Evolutionary conservation across 2,113 vertebrate species (phyloP).

Genomic region (Suncus etruscus): DNA sequence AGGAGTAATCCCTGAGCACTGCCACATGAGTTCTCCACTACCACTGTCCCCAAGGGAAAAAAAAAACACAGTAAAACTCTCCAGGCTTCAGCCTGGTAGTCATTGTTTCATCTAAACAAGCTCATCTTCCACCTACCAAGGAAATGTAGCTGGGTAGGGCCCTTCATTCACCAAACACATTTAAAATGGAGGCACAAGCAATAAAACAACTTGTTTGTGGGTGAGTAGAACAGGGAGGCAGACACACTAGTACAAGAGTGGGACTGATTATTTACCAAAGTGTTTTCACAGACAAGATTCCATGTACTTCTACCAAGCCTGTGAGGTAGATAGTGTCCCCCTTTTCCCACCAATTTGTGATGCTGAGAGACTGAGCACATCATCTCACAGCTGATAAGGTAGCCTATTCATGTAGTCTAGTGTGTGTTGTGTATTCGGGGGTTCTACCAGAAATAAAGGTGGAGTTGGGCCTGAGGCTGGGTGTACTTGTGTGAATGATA

Average conservation of each 20-base stretch:
- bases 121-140: too few species aligned
- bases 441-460: not conserved
- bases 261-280: not conserved
- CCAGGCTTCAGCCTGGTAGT: not conserved
- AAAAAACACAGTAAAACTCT: too few species aligned
- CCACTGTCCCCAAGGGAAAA: too few species aligned
- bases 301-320: not conserved
- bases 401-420: too few species aligned
- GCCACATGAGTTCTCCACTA: too few species aligned
- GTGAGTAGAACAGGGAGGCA: not conserved
- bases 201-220: too few species aligned
- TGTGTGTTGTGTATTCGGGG: not conserved
- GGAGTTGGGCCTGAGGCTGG: not conserved
- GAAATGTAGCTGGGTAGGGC: too few species aligned
- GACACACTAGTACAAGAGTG: too few species aligned
- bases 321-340: not conserved
- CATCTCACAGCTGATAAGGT: not conserved
- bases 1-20: too few species aligned
- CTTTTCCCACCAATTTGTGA: not conserved
- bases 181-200: too few species aligned
- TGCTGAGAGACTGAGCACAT: not conserved
- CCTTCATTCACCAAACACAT: too few species aligned
- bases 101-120: too few species aligned
- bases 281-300: not conserved
- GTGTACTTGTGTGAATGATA: not conserved